phyloP scores from a whole-genome alignment of 2,888 invertebrate species.

The Mechanitis mazaeus region DNA sequence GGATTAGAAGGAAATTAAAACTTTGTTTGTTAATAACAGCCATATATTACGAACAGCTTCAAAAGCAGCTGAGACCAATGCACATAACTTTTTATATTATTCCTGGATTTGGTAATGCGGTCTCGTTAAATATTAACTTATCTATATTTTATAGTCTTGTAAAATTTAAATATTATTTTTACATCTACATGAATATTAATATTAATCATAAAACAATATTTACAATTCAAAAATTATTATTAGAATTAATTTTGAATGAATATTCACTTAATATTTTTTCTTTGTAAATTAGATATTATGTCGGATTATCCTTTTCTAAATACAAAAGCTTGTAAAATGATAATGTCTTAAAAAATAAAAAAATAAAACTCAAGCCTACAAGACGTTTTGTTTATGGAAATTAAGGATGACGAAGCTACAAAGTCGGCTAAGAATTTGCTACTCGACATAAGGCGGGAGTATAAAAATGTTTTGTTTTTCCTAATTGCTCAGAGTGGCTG shows the following conservation, averaged over 20 bases:
- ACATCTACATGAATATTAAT: no score
- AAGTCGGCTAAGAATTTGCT: constrained; percentile 27
- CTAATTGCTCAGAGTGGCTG: constrained; percentile 74
- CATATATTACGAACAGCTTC: constrained; percentile 58
- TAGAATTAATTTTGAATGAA: no score
- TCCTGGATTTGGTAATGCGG: constrained; percentile 38
- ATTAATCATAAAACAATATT: no score
- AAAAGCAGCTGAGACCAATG: constrained; percentile 58
- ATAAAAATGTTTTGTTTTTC: constrained; percentile 75
- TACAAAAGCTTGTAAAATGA: constrained; percentile 1
- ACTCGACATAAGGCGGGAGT: constrained; percentile 39
- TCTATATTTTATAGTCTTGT: constrained; percentile 5
- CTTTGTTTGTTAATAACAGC: constrained; percentile 63
- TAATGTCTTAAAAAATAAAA: not conserved
- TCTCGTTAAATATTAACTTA: constrained; percentile 29
- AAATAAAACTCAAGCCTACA: constrained; percentile 18
- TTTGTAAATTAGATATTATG: constrained; percentile 7
- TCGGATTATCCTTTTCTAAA: constrained; percentile 2
- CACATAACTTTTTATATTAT: constrained; percentile 46
- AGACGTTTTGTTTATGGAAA: constrained; percentile 48
- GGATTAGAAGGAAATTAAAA: constrained; percentile 70
- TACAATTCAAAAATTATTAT: no score
- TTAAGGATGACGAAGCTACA: constrained; percentile 44
- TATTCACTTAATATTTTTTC: not conserved
- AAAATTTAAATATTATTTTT: not conserved